Evolutionary conservation across 2,888 invertebrate genomes (phyloP), one percentile per base, ranked within the genome.

Genomic region (Hirudinaria manillensis): DNA sequence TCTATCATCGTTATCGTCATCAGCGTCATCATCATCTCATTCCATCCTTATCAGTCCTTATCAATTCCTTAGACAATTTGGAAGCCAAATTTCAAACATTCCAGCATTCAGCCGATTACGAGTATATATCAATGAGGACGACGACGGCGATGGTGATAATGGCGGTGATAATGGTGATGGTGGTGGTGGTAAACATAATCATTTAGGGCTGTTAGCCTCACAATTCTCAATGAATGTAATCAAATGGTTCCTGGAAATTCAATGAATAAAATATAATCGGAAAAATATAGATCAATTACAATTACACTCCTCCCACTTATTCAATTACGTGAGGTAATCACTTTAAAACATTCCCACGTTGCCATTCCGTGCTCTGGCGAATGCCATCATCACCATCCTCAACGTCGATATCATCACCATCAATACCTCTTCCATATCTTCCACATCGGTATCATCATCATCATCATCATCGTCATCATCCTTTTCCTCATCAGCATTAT

Each of bases 391-490:
- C 45, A 24, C 38, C 70, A 16, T 70, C 70, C 4, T 70, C 70
- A 45, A 24, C 70, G 6, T 34, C 45, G 24, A 21, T 16, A 45
- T 70, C 34, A 21, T 70, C 70, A 36, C 24, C 67, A 16, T 32
- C 70, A 36, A 13, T 2, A 16, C 34, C 70, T 3, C 3, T n/a
- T 16, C 29, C 65, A 16, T 36, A 53, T 72, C 65, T 34, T 66
- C 36, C 7, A 3, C 61, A 65, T 65, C 73, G 55, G 65, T 65
- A 73, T 65, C 73, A 65, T 73, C 65, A 65, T 73, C 65, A 73
- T 65, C 73, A 73, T 73, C 73, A 73, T 73, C 73, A 73, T 73
- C 65, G 29, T 73, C 65, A 73, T 73, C 73, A 73, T 65, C 61
- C 65, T 73, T 32, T 32, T 73, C 73, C 65, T 73, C 65, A 73